These are phyloP conservation scores for Hyphantria cunea DNA, from an alignment of 1,140 invertebrate species.

Conservation along the genomic window DNA sequence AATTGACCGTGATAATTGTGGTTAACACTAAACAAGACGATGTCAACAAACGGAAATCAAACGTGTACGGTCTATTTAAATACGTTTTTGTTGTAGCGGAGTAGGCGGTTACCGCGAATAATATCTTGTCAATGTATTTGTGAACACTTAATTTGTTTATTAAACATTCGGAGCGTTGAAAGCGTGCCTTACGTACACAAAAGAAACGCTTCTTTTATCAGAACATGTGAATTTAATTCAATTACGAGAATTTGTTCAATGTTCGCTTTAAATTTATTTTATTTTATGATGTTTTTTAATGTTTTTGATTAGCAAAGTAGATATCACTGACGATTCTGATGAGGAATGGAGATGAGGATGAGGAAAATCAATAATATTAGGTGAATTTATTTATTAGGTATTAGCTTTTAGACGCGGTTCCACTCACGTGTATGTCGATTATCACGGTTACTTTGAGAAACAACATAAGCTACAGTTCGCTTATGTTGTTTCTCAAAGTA, in stretches of 20 bases:
- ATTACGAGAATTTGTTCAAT: conserved; percentile 1
- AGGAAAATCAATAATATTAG: too few species aligned
- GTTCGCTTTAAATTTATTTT: too few species aligned
- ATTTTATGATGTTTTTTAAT: neutral
- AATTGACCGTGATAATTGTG: too few species aligned
- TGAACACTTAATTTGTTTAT: conserved; percentile 21
- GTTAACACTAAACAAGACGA: too few species aligned
- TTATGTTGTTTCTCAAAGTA: too few species aligned
- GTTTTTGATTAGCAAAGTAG: neutral
- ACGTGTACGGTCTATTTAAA: conserved; percentile 7
- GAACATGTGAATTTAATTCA: neutral
- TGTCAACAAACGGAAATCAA: neutral
- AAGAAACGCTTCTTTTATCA: conserved; percentile 1
- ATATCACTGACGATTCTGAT: neutral
- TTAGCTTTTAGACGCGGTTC: too few species aligned
- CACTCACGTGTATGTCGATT: too few species aligned
- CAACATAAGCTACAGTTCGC: too few species aligned
- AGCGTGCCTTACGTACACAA: conserved; percentile 18
- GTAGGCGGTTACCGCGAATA: conserved; percentile 12
- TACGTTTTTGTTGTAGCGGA: conserved; percentile 9
- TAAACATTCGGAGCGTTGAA: conserved; percentile 17
- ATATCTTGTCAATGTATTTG: conserved; percentile 18
- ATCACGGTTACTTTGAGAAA: too few species aligned
- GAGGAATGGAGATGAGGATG: too few species aligned
- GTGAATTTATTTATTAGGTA: too few species aligned